These are phyloP conservation scores for Limanda limanda DNA, from an alignment of 2,113 vertebrate species.

Conservation along the genomic window DNA sequence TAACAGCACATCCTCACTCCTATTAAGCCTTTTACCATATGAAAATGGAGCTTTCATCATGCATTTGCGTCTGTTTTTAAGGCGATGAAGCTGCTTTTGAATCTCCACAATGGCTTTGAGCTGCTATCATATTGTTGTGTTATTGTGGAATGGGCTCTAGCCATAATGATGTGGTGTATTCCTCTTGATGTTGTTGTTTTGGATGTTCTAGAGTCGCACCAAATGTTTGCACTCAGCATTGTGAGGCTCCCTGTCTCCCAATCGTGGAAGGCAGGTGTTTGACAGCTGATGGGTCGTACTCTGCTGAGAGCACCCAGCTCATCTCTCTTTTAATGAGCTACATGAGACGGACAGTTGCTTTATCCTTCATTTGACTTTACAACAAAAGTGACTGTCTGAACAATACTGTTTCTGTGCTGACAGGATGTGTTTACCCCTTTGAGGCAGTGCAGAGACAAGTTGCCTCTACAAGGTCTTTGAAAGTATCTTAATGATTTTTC, in stretches of 20 bases:
- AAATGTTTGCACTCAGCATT: slow-evolving; percentile 51
- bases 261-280: slow-evolving; percentile 70
- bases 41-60: not conserved
- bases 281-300: slow-evolving; percentile 70
- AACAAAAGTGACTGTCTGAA: slow-evolving; percentile 54
- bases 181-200: slow-evolving; percentile 47
- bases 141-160: slow-evolving; percentile 15
- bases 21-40: slow-evolving; percentile 8
- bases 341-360: slow-evolving; percentile 57
- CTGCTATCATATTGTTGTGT: not conserved
- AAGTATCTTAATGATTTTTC: slow-evolving; percentile 65
- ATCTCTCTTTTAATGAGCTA: slow-evolving; percentile 74
- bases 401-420: slow-evolving; percentile 56
- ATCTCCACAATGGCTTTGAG: slow-evolving; percentile 14
- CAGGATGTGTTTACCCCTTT: slow-evolving; percentile 55
- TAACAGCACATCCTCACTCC: not conserved
- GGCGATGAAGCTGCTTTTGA: not conserved
- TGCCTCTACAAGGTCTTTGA: slow-evolving; percentile 56
- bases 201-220: not conserved
- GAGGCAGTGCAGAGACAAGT: slow-evolving; percentile 46
- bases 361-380: slow-evolving; percentile 80
- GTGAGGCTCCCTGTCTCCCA: slow-evolving; percentile 50
- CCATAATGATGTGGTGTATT: slow-evolving; percentile 19
- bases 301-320: slow-evolving; percentile 58
- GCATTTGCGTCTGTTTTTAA: not conserved